Evolutionary conservation across 2,113 vertebrate species (phyloP).

Genomic region (human (Homo sapiens)): GRCh38 chr4:116203001-116203500

Average conservation of each 20-base stretch:
- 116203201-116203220: not conserved
- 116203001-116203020: not conserved
- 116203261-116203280: not conserved
- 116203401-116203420: not conserved
- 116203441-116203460: slow-evolving; percentile 4
- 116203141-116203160: not conserved
- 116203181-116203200: not conserved
- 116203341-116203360: not conserved
- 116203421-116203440: slow-evolving; percentile 5
- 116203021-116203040: not conserved
- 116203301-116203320: not conserved
- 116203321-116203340: not conserved
- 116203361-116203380: not conserved
- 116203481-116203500: slow-evolving; percentile 42
- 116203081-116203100: not conserved
- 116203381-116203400: not conserved
- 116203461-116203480: not conserved
- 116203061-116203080: not conserved
- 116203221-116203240: not conserved
- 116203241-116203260: not conserved
- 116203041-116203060: not conserved
- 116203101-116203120: too few species aligned
- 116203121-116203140: not conserved
- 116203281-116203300: not conserved
- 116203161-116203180: not conserved